Conservation (phyloP, 2,888 invertebrate genomes). For the Luperina nickerlii region DNA sequence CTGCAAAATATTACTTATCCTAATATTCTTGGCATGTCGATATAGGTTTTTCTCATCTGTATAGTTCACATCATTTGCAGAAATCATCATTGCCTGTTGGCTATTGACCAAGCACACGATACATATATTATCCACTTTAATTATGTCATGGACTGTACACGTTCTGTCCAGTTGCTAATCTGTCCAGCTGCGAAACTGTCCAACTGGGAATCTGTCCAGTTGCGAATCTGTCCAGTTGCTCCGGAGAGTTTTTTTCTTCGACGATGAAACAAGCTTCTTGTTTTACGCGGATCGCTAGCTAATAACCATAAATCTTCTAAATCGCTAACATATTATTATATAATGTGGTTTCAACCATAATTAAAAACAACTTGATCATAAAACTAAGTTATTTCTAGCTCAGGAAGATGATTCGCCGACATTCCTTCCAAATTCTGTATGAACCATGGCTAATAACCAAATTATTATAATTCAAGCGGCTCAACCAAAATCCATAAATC, state of each 20-base stretch:
- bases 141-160: too few species aligned
- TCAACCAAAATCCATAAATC: slow-evolving; percentile 64
- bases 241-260: neutral
- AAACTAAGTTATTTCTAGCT: slow-evolving; percentile 21
- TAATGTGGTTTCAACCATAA: slow-evolving; percentile 7
- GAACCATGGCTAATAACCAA: slow-evolving; percentile 57
- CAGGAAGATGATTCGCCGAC: slow-evolving; percentile 47
- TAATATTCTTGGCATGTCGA: neutral
- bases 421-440: slow-evolving; percentile 59
- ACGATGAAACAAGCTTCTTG: slow-evolving; percentile 30
- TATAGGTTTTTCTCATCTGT: neutral
- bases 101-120: neutral
- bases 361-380: slow-evolving; percentile 21
- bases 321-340: slow-evolving; percentile 2
- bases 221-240: too few species aligned
- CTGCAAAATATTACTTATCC: too few species aligned
- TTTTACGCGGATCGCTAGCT: slow-evolving; percentile 32
- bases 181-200: too few species aligned
- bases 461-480: slow-evolving; percentile 50
- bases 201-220: too few species aligned
- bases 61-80: neutral
- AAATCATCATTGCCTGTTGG: neutral
- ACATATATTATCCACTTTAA: too few species aligned
- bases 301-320: slow-evolving; percentile 34
- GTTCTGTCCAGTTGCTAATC: too few species aligned